Conservation (phyloP, 2,113 vertebrate species). For the Zosterops lateralis region DNA sequence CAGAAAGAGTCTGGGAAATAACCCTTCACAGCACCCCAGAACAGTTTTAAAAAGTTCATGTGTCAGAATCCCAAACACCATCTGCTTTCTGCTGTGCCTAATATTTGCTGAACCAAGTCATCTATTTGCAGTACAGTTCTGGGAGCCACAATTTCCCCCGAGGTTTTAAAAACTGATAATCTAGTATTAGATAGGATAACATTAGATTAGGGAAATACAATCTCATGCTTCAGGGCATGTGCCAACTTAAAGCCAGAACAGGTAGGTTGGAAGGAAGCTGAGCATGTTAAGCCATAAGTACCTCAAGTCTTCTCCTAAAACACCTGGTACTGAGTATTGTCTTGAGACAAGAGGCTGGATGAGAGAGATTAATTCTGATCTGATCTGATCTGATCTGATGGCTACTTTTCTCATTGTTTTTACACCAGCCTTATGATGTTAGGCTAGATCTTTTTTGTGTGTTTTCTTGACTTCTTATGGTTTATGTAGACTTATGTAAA, state of each 20-base stretch:
- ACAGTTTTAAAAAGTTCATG: background rate
- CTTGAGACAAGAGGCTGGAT: background rate
- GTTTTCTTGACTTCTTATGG: background rate
- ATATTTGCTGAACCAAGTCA: background rate
- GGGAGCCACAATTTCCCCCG: background rate
- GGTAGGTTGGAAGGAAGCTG: background rate
- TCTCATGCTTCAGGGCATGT: background rate
- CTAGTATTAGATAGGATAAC: background rate
- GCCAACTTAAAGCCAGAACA: background rate
- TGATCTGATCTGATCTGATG: background rate
- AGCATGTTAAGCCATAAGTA: background rate
- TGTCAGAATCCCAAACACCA: background rate
- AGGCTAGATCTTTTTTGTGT: background rate
- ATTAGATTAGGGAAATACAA: constrained; percentile 1
- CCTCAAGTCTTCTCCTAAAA: background rate
- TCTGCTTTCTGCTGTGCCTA: background rate
- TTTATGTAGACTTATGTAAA: background rate
- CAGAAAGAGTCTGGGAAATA: background rate
- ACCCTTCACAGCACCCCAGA: background rate
- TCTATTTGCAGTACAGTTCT: background rate
- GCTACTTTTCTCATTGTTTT: background rate
- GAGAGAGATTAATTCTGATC: background rate
- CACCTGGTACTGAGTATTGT: background rate
- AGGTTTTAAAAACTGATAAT: constrained; percentile 15
- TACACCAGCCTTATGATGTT: background rate